These are phyloP conservation scores for Pseudomyrmex cubaensis DNA, from an alignment of 1,140 invertebrate genomes.

Conservation along the genomic window DNA sequence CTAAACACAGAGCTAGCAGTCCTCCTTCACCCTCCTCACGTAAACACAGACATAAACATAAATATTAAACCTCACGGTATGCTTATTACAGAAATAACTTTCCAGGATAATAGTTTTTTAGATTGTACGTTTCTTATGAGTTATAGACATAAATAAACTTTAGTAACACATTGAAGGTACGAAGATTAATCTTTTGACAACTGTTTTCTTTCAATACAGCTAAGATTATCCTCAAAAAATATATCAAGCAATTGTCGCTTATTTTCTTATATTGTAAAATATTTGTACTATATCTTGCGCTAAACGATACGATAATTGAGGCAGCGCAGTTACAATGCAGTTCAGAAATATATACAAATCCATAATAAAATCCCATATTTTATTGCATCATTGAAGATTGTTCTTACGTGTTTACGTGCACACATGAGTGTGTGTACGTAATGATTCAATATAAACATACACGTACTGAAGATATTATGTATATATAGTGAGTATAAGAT, in stretches of 20 bases:
- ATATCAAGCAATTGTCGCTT: slow-evolving; percentile 8
- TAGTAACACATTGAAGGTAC: neutral
- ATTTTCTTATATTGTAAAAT: slow-evolving; percentile 36
- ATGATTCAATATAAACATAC: slow-evolving; percentile 21
- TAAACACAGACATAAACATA: slow-evolving; percentile 86
- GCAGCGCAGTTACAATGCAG: neutral
- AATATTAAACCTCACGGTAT: slow-evolving; percentile 79
- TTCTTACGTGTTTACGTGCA: too few species aligned
- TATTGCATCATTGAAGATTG: neutral
- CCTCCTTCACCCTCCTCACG: slow-evolving; percentile 82
- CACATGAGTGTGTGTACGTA: neutral
- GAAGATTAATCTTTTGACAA: neutral
- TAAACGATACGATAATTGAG: neutral
- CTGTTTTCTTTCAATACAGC: neutral
- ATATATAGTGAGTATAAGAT: slow-evolving; percentile 33
- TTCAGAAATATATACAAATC: neutral
- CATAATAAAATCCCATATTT: slow-evolving; percentile 2
- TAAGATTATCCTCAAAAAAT: neutral
- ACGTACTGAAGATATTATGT: neutral
- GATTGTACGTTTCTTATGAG: slow-evolving; percentile 14
- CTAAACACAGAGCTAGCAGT: slow-evolving; percentile 81
- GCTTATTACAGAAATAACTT: slow-evolving; percentile 27
- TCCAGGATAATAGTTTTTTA: slow-evolving; percentile 8
- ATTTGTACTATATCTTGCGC: slow-evolving; percentile 22
- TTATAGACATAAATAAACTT: slow-evolving; percentile 1